phyloP scores from a whole-genome alignment of 2,797 vertebrate genomes.

The Thamnophis elegans region DNA sequence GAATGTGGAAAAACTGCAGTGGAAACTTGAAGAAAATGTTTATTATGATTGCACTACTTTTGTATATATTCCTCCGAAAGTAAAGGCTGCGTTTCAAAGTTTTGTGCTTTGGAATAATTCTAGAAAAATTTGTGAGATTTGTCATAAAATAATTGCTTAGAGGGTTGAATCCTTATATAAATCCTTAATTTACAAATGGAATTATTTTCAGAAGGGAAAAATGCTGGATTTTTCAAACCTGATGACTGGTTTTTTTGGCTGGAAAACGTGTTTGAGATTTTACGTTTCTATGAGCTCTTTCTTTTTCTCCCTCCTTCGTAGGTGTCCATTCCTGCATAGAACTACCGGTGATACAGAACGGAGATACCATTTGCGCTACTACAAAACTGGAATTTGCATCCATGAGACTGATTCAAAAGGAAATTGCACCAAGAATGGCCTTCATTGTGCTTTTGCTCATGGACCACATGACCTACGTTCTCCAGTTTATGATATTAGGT shows the following conservation, averaged over 20 bases:
- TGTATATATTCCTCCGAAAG: neutral
- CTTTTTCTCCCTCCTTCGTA: slow-evolving; percentile 53
- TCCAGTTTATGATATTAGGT: slow-evolving; percentile 97
- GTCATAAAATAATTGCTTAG: slow-evolving; percentile 5
- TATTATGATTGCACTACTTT: neutral
- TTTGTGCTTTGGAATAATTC: slow-evolving; percentile 20
- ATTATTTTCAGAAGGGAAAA: slow-evolving; percentile 9
- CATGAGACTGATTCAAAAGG: slow-evolving; percentile 97
- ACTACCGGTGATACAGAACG: slow-evolving; percentile 97
- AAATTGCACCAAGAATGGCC: slow-evolving; percentile 97
- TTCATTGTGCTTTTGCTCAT: slow-evolving; percentile 96
- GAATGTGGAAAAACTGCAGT: slow-evolving; percentile 45
- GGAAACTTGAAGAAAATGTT: slow-evolving; percentile 22
- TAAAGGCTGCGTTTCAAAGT: slow-evolving; percentile 1
- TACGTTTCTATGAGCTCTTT: slow-evolving; percentile 16
- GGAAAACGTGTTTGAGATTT: neutral
- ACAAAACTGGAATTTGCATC: slow-evolving; percentile 97
- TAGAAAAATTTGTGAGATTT: slow-evolving; percentile 24
- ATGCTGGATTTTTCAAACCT: neutral
- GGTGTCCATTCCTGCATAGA: slow-evolving; percentile 93
- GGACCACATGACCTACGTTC: slow-evolving; percentile 96
- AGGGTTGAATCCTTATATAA: neutral
- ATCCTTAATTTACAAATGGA: slow-evolving; percentile 15
- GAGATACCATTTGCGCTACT: slow-evolving; percentile 95
- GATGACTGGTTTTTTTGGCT: neutral